Evolutionary conservation across 2,888 invertebrate genomes (phyloP), one percentile per base, ranked within the genome.

Genomic region (Sipha maydis): DNA sequence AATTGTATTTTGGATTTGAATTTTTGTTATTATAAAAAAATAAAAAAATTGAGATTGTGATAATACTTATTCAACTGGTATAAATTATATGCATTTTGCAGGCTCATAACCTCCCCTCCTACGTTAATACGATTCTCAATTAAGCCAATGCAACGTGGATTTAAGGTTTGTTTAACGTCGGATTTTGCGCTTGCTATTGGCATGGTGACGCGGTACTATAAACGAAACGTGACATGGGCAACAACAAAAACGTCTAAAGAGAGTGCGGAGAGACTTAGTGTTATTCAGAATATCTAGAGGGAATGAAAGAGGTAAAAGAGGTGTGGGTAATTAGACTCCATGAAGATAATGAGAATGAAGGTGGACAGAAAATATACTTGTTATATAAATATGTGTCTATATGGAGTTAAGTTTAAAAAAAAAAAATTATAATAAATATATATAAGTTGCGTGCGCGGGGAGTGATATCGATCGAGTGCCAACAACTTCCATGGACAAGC

Each of bases 381-480:
- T 69, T 25, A 9, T 28, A 69, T 69, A 28, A 25, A 69, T 25
- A 69, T 28, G n/a, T 28, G n/a, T 25, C 28, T n/a, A 67, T 8
- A 67, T 67, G 0, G 25, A n/a, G n/a, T 28, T 11, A 9, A 8
- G 25, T n/a, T 28, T n/a, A n/a, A n/a, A 8, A 9, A 19, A n/a
- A 8, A n/a, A 8, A 69, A 17, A 28, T 67, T 4, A 25, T 4
- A 3, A 7, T 67, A 69, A 11, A 2, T 69, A 7, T 69, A 48
- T 48, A 17, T 76, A 84, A 76, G 76, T 77, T 56, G 48, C 14
- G 76, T 31, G 41, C 2, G 78, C 14, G 80, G 61, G 67, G 61
- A 25, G 77, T 25, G 41, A 85, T 85, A 85, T 85, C 85, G 85
- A 85, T 85, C 85, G 85, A 21, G 9, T 38, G 38, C 61, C 83